These are phyloP conservation scores for Nesometra sesokonis DNA, from an alignment of 35 echinoderm and acorn worm genomes.

Conservation along the genomic window DNA sequence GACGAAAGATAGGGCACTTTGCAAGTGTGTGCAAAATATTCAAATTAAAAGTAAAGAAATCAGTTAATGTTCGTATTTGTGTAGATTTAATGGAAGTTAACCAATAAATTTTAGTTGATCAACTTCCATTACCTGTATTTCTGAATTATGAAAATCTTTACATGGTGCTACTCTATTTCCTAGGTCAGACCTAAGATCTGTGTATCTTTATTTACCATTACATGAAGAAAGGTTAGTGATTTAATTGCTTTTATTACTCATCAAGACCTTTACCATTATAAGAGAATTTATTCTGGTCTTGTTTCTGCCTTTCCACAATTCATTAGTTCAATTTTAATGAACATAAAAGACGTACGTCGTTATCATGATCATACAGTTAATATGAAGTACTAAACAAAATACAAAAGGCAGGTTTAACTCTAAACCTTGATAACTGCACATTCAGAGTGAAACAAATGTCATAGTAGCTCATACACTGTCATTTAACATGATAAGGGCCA, in stretches of 20 bases:
- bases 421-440: constrained; percentile 45
- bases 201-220: constrained; percentile 45
- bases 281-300: constrained; percentile 46
- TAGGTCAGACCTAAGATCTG: constrained; percentile 42
- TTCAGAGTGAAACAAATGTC: constrained; percentile 27
- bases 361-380: constrained; percentile 31
- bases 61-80: constrained; percentile 35
- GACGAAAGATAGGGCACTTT: neutral
- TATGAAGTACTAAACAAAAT: constrained; percentile 32
- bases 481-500: constrained; percentile 11
- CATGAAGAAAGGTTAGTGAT: constrained; percentile 20
- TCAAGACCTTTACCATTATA: constrained; percentile 29
- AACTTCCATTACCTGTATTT: constrained; percentile 46
- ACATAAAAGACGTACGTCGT: constrained; percentile 32
- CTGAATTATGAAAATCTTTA: constrained; percentile 40
- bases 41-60: neutral
- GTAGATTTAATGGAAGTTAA: constrained; percentile 57
- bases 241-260: constrained; percentile 57
- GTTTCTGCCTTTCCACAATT: constrained; percentile 50
- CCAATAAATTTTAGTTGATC: constrained; percentile 34
- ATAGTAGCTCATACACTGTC: constrained; percentile 10
- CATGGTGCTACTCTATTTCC: constrained; percentile 31
- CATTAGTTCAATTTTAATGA: constrained; percentile 21
- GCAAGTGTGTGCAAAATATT: neutral
- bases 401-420: constrained; percentile 15